These are phyloP conservation scores for Takifugu ocellatus DNA, from an alignment of 2,797 vertebrate genomes.

Conservation along the genomic window DNA sequence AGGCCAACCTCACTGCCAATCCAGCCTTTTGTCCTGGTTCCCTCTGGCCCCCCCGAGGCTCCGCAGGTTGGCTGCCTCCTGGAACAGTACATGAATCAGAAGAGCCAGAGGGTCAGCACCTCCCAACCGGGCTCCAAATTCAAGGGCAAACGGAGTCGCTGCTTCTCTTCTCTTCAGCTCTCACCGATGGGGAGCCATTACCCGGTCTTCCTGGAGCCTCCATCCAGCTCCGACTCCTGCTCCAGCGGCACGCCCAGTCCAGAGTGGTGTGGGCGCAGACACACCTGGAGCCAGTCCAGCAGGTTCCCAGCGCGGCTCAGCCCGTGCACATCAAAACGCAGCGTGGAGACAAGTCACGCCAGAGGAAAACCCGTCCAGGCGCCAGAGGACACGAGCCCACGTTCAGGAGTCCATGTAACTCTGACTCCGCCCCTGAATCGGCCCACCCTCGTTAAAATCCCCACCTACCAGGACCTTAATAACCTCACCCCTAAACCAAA, in stretches of 20 bases:
- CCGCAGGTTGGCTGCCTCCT: slow-evolving; percentile 82
- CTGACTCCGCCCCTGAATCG: slow-evolving; percentile 10
- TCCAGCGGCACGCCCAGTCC: slow-evolving; percentile 83
- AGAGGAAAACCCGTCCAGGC: slow-evolving; percentile 19
- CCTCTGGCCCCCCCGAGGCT: slow-evolving; percentile 69
- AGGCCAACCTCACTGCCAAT: slow-evolving; percentile 93
- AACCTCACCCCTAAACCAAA: slow-evolving; percentile 59
- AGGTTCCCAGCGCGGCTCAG: slow-evolving; percentile 17
- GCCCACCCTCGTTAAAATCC: slow-evolving; percentile 39
- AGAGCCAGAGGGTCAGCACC: slow-evolving; percentile 68
- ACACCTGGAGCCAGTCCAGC: slow-evolving; percentile 45
- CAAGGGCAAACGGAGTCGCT: slow-evolving; percentile 55
- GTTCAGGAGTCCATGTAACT: slow-evolving; percentile 13
- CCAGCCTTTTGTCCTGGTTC: slow-evolving; percentile 90
- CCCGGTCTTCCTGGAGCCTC: slow-evolving; percentile 78
- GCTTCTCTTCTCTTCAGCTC: slow-evolving; percentile 72
- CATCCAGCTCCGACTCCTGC: slow-evolving; percentile 82
- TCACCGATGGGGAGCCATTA: slow-evolving; percentile 81
- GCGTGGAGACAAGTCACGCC: background rate
- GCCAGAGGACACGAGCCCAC: slow-evolving; percentile 32
- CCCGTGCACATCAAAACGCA: slow-evolving; percentile 26
- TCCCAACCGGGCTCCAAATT: slow-evolving; percentile 42
- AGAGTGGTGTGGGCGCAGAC: slow-evolving; percentile 33
- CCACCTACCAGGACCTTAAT: slow-evolving; percentile 57
- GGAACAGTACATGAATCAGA: slow-evolving; percentile 83